Evolutionary conservation across 92 coral and sea anemone species (phyloP).

Genomic region (Phenganax marumi): DNA sequence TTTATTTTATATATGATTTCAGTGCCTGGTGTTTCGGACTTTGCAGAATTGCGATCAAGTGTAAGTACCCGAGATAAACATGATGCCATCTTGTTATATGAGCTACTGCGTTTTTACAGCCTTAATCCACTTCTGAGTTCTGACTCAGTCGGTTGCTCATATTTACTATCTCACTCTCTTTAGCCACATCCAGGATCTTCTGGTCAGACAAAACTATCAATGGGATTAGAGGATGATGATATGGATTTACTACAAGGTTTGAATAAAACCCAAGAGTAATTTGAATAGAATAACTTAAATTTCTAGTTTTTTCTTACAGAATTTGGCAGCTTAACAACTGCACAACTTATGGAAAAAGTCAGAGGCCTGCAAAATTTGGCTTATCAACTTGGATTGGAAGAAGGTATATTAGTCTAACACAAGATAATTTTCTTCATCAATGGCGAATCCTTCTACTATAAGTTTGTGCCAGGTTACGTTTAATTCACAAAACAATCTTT

Average conservation of each 20-base stretch:
- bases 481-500: not conserved
- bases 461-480: not conserved
- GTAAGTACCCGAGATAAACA: constrained; percentile 59
- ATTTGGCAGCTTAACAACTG: constrained; percentile 94
- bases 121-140: not conserved
- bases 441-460: not conserved
- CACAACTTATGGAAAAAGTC: constrained; percentile 95
- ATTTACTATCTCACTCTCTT: not conserved
- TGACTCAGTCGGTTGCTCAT: not conserved
- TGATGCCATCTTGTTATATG: too few species aligned
- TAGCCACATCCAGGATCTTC: constrained; percentile 81
- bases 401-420: constrained; percentile 55
- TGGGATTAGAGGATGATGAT: constrained; percentile 85
- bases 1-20: constrained; percentile 11
- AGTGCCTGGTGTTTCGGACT: constrained; percentile 99
- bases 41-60: constrained; percentile 85
- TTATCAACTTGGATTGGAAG: constrained; percentile 95
- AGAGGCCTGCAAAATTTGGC: constrained; percentile 93
- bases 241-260: constrained; percentile 96
- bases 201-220: constrained; percentile 85
- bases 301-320: constrained; percentile 46
- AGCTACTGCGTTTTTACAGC: not conserved
- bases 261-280: constrained; percentile 2
- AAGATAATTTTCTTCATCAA: too few species aligned
- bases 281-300: not conserved